phyloP scores from a whole-genome alignment of 2,113 vertebrate species.

The Camarhynchus parvulus region DNA sequence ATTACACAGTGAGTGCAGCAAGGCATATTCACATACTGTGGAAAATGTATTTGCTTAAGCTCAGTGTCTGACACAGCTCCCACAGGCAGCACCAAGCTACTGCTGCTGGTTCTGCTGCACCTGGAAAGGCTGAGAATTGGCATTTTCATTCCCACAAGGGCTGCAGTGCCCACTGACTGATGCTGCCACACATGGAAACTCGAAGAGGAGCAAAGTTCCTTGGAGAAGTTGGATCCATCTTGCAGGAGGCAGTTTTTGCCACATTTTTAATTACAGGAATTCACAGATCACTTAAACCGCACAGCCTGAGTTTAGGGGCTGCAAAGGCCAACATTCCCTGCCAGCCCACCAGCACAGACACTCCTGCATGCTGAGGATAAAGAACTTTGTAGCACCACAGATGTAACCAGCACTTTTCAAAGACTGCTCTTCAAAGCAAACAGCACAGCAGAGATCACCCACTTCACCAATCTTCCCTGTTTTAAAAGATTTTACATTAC shows the following conservation, averaged over 20 bases:
- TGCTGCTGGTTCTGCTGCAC: not conserved
- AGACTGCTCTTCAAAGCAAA: not conserved
- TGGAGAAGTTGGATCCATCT: not conserved
- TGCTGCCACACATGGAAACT: not conserved
- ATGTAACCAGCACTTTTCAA: not conserved
- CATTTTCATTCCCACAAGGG: not conserved
- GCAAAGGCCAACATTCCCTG: not conserved
- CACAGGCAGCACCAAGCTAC: not conserved
- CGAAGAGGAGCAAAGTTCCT: not conserved
- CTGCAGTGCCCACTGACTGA: not conserved
- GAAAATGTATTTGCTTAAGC: not conserved
- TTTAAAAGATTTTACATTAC: not conserved
- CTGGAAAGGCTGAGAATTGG: not conserved
- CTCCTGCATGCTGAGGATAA: not conserved
- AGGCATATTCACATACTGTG: not conserved
- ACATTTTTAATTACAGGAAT: not conserved
- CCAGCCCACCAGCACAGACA: not conserved
- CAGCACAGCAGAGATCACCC: not conserved
- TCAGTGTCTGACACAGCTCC: not conserved
- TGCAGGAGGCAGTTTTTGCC: not conserved
- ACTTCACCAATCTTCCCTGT: not conserved
- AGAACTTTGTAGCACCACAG: not conserved
- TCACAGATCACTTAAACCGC: not conserved
- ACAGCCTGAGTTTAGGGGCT: not conserved
- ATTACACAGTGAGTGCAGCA: not conserved